Percentiles rank a stretch among this genome's conserved stretches.
phyloP scores from a whole-genome alignment of 2,797 vertebrate species.

The Holocentrus rufus region DNA sequence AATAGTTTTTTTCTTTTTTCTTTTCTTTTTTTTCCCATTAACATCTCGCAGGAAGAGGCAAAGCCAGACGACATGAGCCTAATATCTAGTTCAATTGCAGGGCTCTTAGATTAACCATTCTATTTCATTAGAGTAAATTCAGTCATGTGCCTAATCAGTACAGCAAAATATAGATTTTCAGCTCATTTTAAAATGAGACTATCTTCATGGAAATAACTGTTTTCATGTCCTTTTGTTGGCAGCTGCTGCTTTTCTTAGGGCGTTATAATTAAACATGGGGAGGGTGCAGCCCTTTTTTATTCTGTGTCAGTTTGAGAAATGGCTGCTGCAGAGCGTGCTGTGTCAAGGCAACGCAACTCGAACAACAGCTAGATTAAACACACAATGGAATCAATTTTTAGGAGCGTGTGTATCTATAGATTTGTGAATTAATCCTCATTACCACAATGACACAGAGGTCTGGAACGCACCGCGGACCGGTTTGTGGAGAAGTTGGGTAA shows the following conservation, averaged over 20 bases:
- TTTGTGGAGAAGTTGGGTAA: slow-evolving; percentile 27
- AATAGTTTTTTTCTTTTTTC: slow-evolving; percentile 9
- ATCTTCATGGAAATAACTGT: slow-evolving; percentile 66
- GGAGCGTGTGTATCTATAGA: slow-evolving; percentile 5
- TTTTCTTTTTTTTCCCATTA: neutral
- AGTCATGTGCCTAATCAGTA: neutral
- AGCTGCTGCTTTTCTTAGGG: slow-evolving; percentile 64
- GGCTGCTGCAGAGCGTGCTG: slow-evolving; percentile 40
- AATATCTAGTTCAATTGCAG: slow-evolving; percentile 32
- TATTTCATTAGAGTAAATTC: slow-evolving; percentile 2
- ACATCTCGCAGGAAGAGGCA: slow-evolving; percentile 1
- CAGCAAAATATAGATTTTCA: slow-evolving; percentile 50
- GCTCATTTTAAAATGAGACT: slow-evolving; percentile 56
- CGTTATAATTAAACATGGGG: slow-evolving; percentile 72
- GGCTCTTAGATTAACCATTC: slow-evolving; percentile 24
- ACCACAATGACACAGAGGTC: slow-evolving; percentile 3
- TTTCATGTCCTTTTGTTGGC: slow-evolving; percentile 69
- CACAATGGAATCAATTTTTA: slow-evolving; percentile 41
- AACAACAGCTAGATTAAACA: slow-evolving; percentile 57
- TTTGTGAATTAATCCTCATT: slow-evolving; percentile 60
- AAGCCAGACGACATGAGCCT: slow-evolving; percentile 21
- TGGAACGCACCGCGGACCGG: slow-evolving; percentile 32
- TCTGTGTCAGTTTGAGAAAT: slow-evolving; percentile 69
- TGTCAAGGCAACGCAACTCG: slow-evolving; percentile 52
- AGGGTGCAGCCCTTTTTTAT: slow-evolving; percentile 55